These are phyloP conservation scores for Gnathonemus echidnorhynchus DNA, from an alignment of 2,113 vertebrate species.

Conservation along the genomic window DNA sequence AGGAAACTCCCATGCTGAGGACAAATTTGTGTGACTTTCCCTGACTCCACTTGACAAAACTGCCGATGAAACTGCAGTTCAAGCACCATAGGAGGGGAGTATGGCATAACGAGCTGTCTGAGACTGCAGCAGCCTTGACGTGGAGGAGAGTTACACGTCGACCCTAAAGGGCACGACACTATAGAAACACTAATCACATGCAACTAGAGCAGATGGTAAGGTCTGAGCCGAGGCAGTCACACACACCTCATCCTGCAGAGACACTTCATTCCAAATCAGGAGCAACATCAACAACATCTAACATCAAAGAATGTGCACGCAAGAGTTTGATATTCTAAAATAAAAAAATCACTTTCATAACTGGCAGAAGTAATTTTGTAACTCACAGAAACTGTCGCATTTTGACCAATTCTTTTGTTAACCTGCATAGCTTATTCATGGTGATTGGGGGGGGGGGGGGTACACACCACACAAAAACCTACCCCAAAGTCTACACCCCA, in stretches of 20 bases:
- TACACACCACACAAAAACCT: not conserved
- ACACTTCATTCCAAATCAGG: not conserved
- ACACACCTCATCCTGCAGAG: not conserved
- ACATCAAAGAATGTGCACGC: not conserved
- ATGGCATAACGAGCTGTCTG: not conserved
- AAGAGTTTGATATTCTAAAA: not conserved
- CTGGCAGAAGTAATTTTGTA: not conserved
- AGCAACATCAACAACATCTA: not conserved
- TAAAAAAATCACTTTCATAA: not conserved
- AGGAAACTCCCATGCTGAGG: conserved; percentile 27
- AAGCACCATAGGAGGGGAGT: not conserved
- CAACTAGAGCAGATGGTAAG: not conserved
- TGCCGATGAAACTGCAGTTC: not conserved
- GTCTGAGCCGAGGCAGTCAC: not conserved
- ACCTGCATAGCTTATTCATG: not conserved
- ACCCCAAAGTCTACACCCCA: not conserved
- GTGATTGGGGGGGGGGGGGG: not conserved
- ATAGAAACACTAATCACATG: not conserved
- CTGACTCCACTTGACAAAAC: not conserved
- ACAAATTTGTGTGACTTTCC: not conserved
- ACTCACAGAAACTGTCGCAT: not conserved
- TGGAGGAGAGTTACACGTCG: not conserved
- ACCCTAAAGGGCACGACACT: not conserved
- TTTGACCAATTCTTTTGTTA: not conserved
- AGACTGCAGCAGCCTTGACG: not conserved